Evolutionary conservation across 1,140 invertebrate species (phyloP).

Genomic region (Brachionus rotundiformis): DNA sequence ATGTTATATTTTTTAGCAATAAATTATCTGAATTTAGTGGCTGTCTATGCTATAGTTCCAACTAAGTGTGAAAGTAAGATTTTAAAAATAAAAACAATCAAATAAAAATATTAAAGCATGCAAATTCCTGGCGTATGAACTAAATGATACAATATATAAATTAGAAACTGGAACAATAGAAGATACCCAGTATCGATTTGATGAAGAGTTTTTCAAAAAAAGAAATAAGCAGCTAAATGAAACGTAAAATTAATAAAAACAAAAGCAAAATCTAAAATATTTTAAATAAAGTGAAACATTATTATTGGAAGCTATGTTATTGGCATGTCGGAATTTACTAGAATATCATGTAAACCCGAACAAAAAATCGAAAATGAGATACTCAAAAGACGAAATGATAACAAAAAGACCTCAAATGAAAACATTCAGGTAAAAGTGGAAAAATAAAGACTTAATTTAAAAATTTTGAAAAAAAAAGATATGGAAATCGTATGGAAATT

Average conservation of each 20-base stretch:
- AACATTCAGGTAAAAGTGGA: not conserved
- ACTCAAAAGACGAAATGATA: not conserved
- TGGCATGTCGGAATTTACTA: slow-evolving; percentile 1
- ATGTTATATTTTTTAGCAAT: too few species aligned
- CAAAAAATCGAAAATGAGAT: slow-evolving; percentile 30
- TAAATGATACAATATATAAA: not conserved
- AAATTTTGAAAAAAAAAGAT: too few species aligned
- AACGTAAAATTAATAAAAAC: not conserved
- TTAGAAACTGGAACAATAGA: slow-evolving; percentile 2
- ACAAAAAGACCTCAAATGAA: slow-evolving; percentile 1
- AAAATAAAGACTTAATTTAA: too few species aligned
- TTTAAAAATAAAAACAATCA: not conserved
- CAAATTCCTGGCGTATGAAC: slow-evolving; percentile 8
- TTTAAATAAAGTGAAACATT: not conserved
- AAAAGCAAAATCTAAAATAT: not conserved
- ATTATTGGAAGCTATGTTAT: not conserved
- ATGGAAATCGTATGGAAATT: slow-evolving; percentile 17
- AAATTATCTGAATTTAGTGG: too few species aligned
- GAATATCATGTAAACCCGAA: slow-evolving; percentile 23
- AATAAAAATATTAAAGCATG: not conserved
- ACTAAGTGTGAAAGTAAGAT: slow-evolving; percentile 47
- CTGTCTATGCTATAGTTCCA: not conserved
- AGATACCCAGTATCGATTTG: slow-evolving; percentile 24
- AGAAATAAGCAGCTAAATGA: slow-evolving; percentile 17
- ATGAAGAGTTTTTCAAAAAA: slow-evolving; percentile 22